Conservation (phyloP, 2,797 vertebrate species). For the Alfaro cultratus region DNA sequence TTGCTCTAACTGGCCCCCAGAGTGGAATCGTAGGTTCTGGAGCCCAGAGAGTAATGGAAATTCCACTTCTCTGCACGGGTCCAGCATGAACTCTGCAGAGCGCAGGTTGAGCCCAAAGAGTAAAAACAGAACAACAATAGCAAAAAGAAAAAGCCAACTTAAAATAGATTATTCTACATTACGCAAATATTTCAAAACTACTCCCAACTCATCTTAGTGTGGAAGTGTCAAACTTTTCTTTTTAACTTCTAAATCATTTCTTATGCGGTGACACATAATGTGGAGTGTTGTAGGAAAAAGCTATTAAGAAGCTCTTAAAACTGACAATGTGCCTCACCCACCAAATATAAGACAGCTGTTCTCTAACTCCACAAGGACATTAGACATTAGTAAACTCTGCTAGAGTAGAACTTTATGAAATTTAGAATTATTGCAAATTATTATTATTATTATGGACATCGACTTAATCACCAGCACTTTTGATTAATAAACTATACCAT, state of each 20-base stretch:
- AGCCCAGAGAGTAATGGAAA: conserved; percentile 79
- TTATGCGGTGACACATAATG: conserved; percentile 25
- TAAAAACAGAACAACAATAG: not conserved
- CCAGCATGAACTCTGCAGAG: conserved; percentile 56
- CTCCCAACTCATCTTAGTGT: conserved; percentile 17
- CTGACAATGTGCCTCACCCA: conserved; percentile 63
- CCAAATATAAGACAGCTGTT: conserved; percentile 24
- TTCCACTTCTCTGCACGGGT: conserved; percentile 69
- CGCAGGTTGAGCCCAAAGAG: conserved; percentile 26
- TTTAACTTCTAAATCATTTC: not conserved
- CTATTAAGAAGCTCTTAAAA: conserved; percentile 64
- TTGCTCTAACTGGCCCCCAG: conserved; percentile 81
- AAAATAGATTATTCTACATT: conserved; percentile 32
- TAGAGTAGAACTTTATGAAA: not conserved
- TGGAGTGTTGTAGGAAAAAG: conserved; percentile 34
- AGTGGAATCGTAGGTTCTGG: conserved; percentile 71
- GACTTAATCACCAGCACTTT: not conserved
- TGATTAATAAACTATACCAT: not conserved
- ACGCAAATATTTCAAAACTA: conserved; percentile 28
- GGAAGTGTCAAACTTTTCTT: not conserved
- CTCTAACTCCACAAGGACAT: not conserved
- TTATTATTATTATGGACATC: not conserved
- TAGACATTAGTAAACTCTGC: not conserved
- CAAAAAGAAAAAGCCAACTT: not conserved
- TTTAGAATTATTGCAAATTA: not conserved